Percentiles rank a stretch among this genome's conserved stretches.
These are phyloP conservation scores for Xenopus borealis DNA, from an alignment of 2,113 vertebrate genomes.

Conservation along the genomic window DNA sequence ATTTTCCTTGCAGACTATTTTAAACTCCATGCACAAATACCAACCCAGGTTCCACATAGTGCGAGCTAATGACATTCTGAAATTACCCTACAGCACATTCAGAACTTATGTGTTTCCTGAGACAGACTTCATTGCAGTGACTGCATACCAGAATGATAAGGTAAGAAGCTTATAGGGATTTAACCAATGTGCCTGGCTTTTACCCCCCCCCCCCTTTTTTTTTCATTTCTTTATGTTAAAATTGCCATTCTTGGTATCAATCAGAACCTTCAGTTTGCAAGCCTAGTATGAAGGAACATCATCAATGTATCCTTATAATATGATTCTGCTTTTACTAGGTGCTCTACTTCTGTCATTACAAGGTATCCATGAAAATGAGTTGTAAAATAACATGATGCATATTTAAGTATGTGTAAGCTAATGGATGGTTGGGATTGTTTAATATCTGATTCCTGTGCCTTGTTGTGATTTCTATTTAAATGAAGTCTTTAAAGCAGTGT, in stretches of 20 bases:
- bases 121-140: constrained; percentile 97
- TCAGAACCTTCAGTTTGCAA: no score
- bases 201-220: constrained; percentile 18
- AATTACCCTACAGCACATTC: constrained; percentile 96
- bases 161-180: constrained; percentile 67
- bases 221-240: no score
- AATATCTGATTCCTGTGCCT: no score
- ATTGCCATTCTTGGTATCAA: no score
- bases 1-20: constrained; percentile 79
- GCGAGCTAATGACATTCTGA: constrained; percentile 94
- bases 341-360: no score
- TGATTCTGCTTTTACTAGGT: no score
- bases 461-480: no score
- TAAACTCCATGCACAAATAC: constrained; percentile 99
- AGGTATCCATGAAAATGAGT: no score
- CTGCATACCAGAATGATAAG: constrained; percentile 99
- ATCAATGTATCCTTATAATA: no score
- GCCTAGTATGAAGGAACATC: no score
- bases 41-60: constrained; percentile 97
- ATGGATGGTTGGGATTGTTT: no score
- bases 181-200: constrained; percentile 55
- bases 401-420: constrained; percentile 28
- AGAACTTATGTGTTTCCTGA: constrained; percentile 96
- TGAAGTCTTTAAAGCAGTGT: no score
- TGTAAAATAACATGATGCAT: constrained; percentile 8